Evolutionary conservation across 2,888 invertebrate species (phyloP), one percentile per base, ranked within the genome.

Genomic region (Cheiracanthium punctorium): DNA sequence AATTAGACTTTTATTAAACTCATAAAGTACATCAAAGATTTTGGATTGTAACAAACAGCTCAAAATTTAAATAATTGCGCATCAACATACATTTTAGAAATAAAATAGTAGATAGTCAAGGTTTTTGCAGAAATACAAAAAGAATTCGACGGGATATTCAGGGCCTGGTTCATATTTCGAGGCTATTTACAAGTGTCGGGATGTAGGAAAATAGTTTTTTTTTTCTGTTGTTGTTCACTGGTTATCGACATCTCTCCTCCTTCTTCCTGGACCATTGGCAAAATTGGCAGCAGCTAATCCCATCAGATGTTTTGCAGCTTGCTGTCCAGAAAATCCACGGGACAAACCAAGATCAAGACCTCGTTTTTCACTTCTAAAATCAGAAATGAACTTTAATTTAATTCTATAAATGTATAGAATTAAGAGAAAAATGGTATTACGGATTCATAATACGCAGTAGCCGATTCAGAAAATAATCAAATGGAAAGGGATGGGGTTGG

Each of bases 301-400:
- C 95, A 97, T 96, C 90, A 97, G 94, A 91, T 97, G 97, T 92
- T 97, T 97, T 90, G 97, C 97, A 88, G 96, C 96, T 90, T 96
- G 95, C 33, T 96, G 95, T 0, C 97, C 97, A 52, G 96, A 96
- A 92, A 95, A 96, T 32, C 97, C 97, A 75, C 97, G 95, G 90
- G 94, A 95, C 82, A 97, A 93, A 0, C 97, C 97, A 90, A 97
- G 93, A 91, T 97, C 97, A 88, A 97, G 93, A 43, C 96, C 96
- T 29, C 97, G 95, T 92, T 97, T 97, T 89, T 95, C 94, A 91
- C 96, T 96, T 93, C 10, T 82, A 48, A 17, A 72, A 64, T 52
- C 28, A 70, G 37, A 71, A 48, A 48, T 81, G n/a, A 41, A 58
- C 33, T 7, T 37, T 7, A 37, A 37, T 37, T 7, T 37, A 37